Evolutionary conservation across 2,113 vertebrate species (phyloP).

Genomic region (Nasalis larvatus): DNA sequence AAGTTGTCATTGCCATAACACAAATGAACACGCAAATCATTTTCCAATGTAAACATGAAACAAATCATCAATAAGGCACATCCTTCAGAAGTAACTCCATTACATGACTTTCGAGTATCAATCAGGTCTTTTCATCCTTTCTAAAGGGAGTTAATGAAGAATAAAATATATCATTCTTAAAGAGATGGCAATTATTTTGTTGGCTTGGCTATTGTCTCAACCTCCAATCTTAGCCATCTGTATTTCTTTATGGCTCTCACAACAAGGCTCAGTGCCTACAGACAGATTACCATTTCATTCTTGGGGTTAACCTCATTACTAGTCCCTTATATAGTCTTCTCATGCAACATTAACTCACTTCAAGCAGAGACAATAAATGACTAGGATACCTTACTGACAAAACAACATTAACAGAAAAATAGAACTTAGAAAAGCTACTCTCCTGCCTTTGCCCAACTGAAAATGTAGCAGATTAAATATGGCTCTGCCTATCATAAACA

Average conservation of each 20-base stretch:
- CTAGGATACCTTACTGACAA: not conserved
- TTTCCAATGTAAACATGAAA: constrained; percentile 9
- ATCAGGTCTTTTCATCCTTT: constrained; percentile 25
- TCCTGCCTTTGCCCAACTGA: not conserved
- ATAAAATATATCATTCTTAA: not conserved
- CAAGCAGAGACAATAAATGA: not conserved
- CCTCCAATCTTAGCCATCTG: not conserved
- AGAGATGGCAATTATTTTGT: constrained; percentile 20
- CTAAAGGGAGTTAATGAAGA: not conserved
- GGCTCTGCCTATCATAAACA: not conserved
- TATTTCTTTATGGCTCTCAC: constrained; percentile 29
- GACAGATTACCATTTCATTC: not conserved
- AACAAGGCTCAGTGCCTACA: constrained; percentile 15
- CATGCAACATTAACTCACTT: not conserved
- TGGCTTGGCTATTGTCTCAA: not conserved
- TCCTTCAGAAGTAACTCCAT: not conserved
- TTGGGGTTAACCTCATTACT: not conserved
- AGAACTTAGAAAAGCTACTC: constrained; percentile 5
- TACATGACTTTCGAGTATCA: not conserved
- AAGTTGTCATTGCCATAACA: not conserved
- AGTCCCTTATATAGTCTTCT: not conserved
- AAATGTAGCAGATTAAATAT: not conserved
- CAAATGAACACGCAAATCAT: constrained; percentile 46
- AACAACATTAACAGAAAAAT: not conserved
- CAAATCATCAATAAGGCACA: not conserved